These are phyloP conservation scores for Bambusicola thoracicus DNA, from an alignment of 2,113 vertebrate species.

Conservation along the genomic window DNA sequence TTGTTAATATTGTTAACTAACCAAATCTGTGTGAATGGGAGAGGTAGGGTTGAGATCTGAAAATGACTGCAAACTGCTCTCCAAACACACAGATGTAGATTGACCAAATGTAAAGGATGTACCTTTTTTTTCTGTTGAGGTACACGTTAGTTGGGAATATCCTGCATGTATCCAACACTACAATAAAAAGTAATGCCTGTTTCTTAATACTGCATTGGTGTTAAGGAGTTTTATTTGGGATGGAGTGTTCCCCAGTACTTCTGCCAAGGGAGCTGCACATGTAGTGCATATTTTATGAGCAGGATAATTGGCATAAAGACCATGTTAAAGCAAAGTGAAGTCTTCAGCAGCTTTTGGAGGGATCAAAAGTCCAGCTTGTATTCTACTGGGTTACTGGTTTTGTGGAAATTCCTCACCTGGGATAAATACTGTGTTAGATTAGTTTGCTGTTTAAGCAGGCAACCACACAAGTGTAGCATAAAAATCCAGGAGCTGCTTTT, in stretches of 20 bases:
- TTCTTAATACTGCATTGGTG: too few species aligned
- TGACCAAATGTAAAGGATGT: too few species aligned
- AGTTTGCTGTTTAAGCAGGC: background rate
- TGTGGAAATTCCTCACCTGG: background rate
- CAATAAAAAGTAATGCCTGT: too few species aligned
- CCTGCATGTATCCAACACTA: too few species aligned
- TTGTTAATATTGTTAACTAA: too few species aligned
- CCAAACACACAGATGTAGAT: too few species aligned
- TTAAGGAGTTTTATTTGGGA: too few species aligned
- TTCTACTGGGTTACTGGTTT: background rate
- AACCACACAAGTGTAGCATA: background rate
- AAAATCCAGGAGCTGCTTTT: background rate
- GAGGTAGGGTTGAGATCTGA: too few species aligned
- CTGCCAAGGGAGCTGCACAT: background rate
- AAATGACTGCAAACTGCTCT: too few species aligned
- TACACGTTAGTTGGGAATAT: background rate
- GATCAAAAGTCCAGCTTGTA: background rate
- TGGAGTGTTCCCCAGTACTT: background rate
- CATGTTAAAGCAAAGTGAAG: background rate
- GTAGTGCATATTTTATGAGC: background rate
- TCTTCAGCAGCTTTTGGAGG: background rate
- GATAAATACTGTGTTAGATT: background rate
- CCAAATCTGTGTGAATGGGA: too few species aligned
- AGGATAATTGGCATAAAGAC: background rate
- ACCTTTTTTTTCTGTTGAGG: too few species aligned